Evolutionary conservation across 2,113 vertebrate genomes (phyloP), one percentile per base, ranked within the genome.

Genomic region (Carlito syrichta): DNA sequence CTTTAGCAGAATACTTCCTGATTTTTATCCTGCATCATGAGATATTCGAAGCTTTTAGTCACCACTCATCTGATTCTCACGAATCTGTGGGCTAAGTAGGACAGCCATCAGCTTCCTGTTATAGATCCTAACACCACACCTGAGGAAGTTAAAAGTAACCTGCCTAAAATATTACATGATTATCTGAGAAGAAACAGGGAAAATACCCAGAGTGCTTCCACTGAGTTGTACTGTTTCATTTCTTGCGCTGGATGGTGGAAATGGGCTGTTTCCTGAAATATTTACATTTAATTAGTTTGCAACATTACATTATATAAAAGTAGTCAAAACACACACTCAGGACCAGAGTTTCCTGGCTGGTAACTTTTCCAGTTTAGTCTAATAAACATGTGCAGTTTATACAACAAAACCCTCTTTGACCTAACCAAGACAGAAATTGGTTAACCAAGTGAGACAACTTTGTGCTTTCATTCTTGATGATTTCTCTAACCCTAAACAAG

Each of bases 151-250:
- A 38, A 93, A 87, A 82, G 52, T 60, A 52, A 93, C 54, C 62
- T 86, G 60, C 60, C 62, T 69, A 83, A 95, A 84, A 96, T 32
- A 95, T 66, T 71, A 69, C 35, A 95, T 30, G n/a, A 38, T 56
- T 74, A 77, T 63, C 38, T 16, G 16, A 81, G 69, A 84, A 38
- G 7, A 40, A 50, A 19, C 14, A 25, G 7, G 19, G 35, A 38
- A 32, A 14, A 4, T 22, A 7, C 13, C 14, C 12, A n/a, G 25
- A 45, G n/a, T 40, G 23, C 30, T 88, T 76, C 58, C 20, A 40
- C 17, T 50, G 5, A 74, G 32, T 32, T 73, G 14, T 66, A 62
- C 71, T 60, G 62, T 62, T 68, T 76, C 30, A 71, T 32, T 71
- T 81, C 30, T 94, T 76, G 35, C 6, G 22, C 0, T 69, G 45